A percentile compares a stretch with the other conserved stretches of the same genome.
Conservation (phyloP, 2,888 invertebrate species). For the Cheilosia variabilis region DNA sequence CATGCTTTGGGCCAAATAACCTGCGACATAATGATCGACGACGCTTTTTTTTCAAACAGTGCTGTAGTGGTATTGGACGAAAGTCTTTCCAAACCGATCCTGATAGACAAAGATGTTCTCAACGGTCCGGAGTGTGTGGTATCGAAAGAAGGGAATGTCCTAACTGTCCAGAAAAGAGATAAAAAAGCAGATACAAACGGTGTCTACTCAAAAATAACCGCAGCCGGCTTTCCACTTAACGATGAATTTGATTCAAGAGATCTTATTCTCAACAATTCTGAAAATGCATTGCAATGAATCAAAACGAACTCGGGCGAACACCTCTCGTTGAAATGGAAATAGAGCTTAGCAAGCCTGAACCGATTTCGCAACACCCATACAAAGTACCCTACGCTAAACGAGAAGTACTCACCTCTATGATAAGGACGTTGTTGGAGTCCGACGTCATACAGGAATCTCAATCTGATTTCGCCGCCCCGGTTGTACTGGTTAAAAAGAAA, state of each 20-base stretch:
- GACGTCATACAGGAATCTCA: slow-evolving; percentile 9
- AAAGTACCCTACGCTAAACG: slow-evolving; percentile 31
- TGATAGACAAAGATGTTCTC: slow-evolving; percentile 14
- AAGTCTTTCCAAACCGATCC: background rate
- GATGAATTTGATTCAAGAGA: background rate
- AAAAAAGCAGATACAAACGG: background rate
- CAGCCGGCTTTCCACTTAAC: background rate
- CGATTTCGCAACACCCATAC: slow-evolving; percentile 14
- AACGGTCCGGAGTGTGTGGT: background rate
- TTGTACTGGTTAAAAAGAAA: slow-evolving; percentile 21
- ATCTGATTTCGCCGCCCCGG: slow-evolving; percentile 21
- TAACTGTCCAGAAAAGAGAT: background rate
- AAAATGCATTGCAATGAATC: slow-evolving; percentile 9
- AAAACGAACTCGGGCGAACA: slow-evolving; percentile 12
- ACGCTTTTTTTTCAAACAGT: background rate
- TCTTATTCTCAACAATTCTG: slow-evolving; percentile 2
- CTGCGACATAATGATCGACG: slow-evolving; percentile 13
- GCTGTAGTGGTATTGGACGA: slow-evolving; percentile 5
- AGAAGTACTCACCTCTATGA: background rate
- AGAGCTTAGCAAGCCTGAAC: background rate
- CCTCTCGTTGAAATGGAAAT: slow-evolving; percentile 12
- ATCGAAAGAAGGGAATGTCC: background rate
- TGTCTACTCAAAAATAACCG: background rate
- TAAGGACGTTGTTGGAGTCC: background rate
- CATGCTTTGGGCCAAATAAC: too few species aligned